Conservation (phyloP, 2,888 invertebrate genomes). For the Rotaria magnacalcarata region DNA sequence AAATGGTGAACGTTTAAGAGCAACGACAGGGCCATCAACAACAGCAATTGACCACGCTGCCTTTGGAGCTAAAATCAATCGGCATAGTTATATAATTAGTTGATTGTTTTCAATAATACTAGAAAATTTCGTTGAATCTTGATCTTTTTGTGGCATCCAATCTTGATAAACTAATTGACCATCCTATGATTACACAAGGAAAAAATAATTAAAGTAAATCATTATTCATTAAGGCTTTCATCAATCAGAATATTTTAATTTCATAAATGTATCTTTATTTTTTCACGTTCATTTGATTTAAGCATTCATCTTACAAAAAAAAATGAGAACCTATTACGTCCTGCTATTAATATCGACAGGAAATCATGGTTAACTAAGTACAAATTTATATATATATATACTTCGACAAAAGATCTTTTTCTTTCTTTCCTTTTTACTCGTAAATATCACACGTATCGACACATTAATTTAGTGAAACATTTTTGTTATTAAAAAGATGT, state of each 20-base stretch:
- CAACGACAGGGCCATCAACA: constrained; percentile 56
- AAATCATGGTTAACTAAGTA: background rate
- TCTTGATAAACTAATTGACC: constrained; percentile 60
- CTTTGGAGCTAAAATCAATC: constrained; percentile 53
- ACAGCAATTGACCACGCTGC: constrained; percentile 56
- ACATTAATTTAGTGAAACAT: background rate
- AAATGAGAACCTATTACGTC: background rate
- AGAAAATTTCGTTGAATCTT: constrained; percentile 58
- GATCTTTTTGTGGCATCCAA: constrained; percentile 61
- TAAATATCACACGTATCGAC: background rate
- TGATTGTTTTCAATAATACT: constrained; percentile 48
- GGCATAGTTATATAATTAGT: no score
- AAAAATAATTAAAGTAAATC: background rate
- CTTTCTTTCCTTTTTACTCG: background rate
- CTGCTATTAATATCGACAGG: background rate
- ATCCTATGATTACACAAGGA: constrained; percentile 51
- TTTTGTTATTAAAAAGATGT: background rate
- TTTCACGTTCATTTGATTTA: no score
- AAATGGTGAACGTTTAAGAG: constrained; percentile 64
- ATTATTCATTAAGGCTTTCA: background rate
- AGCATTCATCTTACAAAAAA: background rate
- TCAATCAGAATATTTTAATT: background rate
- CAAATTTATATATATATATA: background rate
- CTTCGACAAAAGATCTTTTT: background rate
- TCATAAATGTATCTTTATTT: background rate